Evolutionary conservation across 2,797 vertebrate genomes (phyloP).

Genomic region (Numenius phaeopus): DNA sequence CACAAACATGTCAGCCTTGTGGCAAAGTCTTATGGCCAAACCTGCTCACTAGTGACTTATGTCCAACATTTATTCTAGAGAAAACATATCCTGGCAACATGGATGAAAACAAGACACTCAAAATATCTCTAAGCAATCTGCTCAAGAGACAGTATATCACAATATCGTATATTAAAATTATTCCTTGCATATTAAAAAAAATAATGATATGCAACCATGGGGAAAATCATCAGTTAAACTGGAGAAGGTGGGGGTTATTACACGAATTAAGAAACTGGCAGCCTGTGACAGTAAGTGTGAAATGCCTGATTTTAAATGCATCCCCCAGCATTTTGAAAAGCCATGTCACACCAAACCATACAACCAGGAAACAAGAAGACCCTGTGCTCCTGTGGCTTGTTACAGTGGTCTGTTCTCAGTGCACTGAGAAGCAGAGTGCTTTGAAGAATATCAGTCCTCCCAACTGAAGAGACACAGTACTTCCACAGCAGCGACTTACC

Average conservation of each 20-base stretch:
- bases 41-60: neutral
- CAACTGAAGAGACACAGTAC: neutral
- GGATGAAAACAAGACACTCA: neutral
- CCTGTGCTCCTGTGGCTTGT: neutral
- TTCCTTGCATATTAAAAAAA: neutral
- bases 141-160: neutral
- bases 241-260: neutral
- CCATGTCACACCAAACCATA: neutral
- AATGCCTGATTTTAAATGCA: neutral
- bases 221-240: neutral
- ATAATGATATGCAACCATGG: fast-evolving
- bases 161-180: neutral
- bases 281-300: neutral
- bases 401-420: neutral
- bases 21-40: neutral
- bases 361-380: neutral
- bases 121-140: neutral
- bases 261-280: neutral
- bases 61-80: neutral
- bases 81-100: neutral
- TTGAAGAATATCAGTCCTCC: neutral
- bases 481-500: neutral
- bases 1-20: fast-evolving
- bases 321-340: neutral
- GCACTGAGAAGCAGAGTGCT: neutral